These are phyloP conservation scores for human (Homo sapiens) DNA, from an alignment of 2,113 vertebrate species.

Conservation along the genomic window DNA sequence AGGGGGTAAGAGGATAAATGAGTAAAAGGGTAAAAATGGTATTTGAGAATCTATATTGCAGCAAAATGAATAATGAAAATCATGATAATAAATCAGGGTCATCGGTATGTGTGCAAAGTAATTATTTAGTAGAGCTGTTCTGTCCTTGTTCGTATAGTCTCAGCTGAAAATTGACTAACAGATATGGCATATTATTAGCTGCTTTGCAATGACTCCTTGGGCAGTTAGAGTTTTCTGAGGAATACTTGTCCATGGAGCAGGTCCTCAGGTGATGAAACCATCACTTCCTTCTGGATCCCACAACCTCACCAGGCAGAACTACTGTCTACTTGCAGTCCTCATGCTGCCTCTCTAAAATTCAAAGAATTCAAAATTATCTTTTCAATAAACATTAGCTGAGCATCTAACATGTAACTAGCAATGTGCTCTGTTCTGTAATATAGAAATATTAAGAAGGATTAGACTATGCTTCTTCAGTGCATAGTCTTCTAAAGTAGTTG, in stretches of 20 bases:
- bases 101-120: neutral
- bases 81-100: neutral
- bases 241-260: neutral
- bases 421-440: neutral
- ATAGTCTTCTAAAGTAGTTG: neutral
- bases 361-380: neutral
- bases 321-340: fast-evolving
- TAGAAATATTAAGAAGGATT: neutral
- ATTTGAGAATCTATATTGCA: neutral
- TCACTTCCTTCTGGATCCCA: neutral
- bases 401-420: neutral
- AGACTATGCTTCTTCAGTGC: neutral
- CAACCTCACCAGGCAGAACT: neutral
- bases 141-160: neutral
- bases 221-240: neutral
- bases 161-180: neutral
- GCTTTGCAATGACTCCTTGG: neutral
- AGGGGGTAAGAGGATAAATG: neutral
- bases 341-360: neutral
- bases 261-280: neutral
- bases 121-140: neutral
- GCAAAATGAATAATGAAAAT: neutral
- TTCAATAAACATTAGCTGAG: neutral
- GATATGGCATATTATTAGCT: neutral
- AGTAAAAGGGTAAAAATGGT: neutral